phyloP scores from a whole-genome alignment of 2,888 invertebrate species.

The Scaptomyza cyrtandrae region DNA sequence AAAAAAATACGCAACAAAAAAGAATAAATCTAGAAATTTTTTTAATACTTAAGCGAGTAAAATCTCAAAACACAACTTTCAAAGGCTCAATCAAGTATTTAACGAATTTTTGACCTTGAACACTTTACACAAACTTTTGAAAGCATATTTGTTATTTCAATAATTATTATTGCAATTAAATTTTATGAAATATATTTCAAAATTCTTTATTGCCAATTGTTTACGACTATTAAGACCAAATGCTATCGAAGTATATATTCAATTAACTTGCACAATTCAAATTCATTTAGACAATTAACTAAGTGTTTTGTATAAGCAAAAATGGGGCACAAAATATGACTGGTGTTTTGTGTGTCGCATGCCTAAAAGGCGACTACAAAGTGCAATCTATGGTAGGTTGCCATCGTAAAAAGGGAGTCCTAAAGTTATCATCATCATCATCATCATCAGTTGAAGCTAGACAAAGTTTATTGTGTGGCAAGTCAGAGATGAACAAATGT shows the following conservation, averaged over 20 bases:
- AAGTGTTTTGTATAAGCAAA: conserved; percentile 1
- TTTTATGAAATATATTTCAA: background rate
- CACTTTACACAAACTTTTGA: too few species aligned
- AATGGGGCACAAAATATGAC: conserved; percentile 20
- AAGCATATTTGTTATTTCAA: too few species aligned
- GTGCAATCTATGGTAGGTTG: conserved; percentile 18
- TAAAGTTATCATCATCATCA: background rate
- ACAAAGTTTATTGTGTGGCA: conserved; percentile 20
- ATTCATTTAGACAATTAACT: background rate
- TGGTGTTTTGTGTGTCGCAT: conserved; percentile 1
- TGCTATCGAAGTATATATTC: background rate
- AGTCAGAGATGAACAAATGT: conserved; percentile 13
- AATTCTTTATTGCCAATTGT: background rate
- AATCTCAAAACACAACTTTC: too few species aligned
- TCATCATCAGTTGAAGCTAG: conserved; percentile 4
- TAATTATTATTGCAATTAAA: background rate
- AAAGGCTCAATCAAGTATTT: too few species aligned
- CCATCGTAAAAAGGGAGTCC: background rate
- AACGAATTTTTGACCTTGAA: background rate
- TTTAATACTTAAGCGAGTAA: background rate
- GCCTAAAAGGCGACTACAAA: conserved; percentile 49
- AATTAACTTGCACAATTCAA: background rate
- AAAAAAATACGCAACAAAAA: background rate
- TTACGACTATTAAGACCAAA: background rate
- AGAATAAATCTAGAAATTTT: conserved; percentile 1